Evolutionary conservation across 2,113 vertebrate species (phyloP), one percentile per base, ranked within the genome.

Genomic region (Rhinopomastus cyanomelas): DNA sequence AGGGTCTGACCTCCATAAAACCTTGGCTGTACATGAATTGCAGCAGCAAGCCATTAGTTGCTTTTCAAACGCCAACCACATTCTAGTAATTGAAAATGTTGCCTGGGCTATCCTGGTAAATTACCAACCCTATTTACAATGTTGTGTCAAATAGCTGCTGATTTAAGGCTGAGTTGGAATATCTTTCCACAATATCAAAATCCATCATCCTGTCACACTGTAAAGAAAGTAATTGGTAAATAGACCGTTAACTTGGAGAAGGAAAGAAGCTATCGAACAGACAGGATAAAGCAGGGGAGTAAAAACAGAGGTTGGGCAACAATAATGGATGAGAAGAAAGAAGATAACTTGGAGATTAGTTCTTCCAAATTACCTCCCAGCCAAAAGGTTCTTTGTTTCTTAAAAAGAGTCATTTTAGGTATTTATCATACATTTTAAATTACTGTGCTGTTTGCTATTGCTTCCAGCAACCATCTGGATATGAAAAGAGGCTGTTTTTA

Each of bases 381-480:
- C 8, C 36, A 72, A 25, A 62, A 42, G 12, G 3, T 21, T 25
- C 18, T 32, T 81, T 73, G 29, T 64, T 83, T 52, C 68, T 57
- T 83, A 72, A 77, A 73, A 87, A 61, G 20, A 64, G 14, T 66
- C 2, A 46, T 51, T 92, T 88, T 42, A 76, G 51, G 27, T 79
- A 87, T 81, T 76, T 84, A 86, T 79, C 73, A 68, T 27, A 32
- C 13, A 66, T 79, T 73, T 90, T 57, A 65, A 88, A 84, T 75
- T 68, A 79, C 32, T 37, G 15, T 71, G 37, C 56, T 80, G n/a
- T 62, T 90, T 85, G 21, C 22, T 89, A 37, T 73, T 69, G 57
- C 64, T 94, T 92, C 61, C 73, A 94, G 77, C 25, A 89, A 48
- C 83, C 73, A 88, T 88, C 30, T 92, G 80, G 68, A 92, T 92